A percentile compares a stretch with the other conserved stretches of the same genome.
phyloP scores from a whole-genome alignment of 2,888 invertebrate species.

The Patella caerulea region DNA sequence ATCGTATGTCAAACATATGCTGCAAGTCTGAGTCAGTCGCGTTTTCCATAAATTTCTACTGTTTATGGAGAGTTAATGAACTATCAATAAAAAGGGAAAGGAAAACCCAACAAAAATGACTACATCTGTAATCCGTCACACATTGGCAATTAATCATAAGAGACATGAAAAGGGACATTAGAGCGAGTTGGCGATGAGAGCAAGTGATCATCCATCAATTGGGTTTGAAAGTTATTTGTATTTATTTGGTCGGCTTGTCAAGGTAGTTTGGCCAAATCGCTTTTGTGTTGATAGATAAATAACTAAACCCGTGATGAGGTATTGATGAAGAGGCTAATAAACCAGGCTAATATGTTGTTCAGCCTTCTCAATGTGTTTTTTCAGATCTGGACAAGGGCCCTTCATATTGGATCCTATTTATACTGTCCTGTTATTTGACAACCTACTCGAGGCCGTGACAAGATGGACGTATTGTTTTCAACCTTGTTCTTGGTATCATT shows the following conservation, averaged over 20 bases:
- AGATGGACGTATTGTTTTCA: conserved; percentile 22
- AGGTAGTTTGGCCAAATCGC: not conserved
- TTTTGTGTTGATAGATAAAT: conserved; percentile 8
- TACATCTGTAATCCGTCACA: conserved; percentile 4
- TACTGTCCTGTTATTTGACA: conserved; percentile 14
- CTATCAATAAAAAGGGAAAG: not conserved
- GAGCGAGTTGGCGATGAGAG: conserved; percentile 5
- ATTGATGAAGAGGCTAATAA: conserved; percentile 6
- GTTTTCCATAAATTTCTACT: not conserved
- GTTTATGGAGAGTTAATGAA: not conserved
- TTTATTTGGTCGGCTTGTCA: not conserved
- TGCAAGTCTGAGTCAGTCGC: not conserved
- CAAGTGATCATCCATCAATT: conserved; percentile 2
- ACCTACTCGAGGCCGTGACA: conserved; percentile 16
- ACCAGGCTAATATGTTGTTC: not conserved
- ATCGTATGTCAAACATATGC: not conserved
- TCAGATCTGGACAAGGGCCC: not conserved
- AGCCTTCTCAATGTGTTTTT: not conserved
- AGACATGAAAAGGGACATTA: conserved; percentile 7
- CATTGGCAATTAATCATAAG: conserved; percentile 1
- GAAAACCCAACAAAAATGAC: not conserved
- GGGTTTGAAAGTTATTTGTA: not conserved
- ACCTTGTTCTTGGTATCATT: conserved; percentile 10
- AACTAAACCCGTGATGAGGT: conserved; percentile 6
- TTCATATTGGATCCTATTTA: conserved; percentile 20